Conservation (phyloP, 1,140 invertebrate genomes). For the Bombus huntii region DNA sequence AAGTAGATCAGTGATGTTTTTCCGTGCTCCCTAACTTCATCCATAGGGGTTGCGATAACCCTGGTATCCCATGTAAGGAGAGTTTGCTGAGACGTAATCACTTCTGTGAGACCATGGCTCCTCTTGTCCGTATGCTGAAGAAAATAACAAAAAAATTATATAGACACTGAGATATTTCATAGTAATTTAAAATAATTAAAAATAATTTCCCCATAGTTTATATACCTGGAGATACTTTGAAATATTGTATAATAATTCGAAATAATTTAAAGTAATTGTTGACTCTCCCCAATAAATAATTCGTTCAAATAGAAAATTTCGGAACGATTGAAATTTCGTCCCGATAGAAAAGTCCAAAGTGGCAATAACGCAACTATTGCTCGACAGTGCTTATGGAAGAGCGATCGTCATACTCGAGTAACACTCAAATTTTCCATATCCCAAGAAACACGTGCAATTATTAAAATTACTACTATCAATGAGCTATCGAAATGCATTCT, state of each 20-base stretch:
- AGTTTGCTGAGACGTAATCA: conserved; percentile 62
- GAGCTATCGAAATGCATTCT: background rate
- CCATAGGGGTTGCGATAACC: conserved; percentile 66
- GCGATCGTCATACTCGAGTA: background rate
- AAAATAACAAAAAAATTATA: background rate
- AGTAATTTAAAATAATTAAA: background rate
- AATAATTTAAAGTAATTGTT: too few species aligned
- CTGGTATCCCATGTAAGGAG: conserved; percentile 60
- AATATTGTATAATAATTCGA: background rate
- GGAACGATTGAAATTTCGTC: too few species aligned
- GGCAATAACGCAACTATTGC: too few species aligned
- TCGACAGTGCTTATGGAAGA: background rate
- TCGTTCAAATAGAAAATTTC: too few species aligned
- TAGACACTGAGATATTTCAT: background rate
- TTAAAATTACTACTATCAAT: conserved; percentile 6
- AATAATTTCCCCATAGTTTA: background rate
- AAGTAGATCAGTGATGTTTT: background rate
- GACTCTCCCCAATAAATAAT: too few species aligned
- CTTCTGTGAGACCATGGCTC: conserved; percentile 79
- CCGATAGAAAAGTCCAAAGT: background rate
- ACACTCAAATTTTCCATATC: conserved; percentile 7
- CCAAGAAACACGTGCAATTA: background rate
- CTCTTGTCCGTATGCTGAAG: conserved; percentile 75
- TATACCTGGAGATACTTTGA: background rate
- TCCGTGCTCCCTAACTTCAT: conserved; percentile 5